Base-by-base conservation (phyloP, 2,797 vertebrate species). In the Spea hammondii region DNA sequence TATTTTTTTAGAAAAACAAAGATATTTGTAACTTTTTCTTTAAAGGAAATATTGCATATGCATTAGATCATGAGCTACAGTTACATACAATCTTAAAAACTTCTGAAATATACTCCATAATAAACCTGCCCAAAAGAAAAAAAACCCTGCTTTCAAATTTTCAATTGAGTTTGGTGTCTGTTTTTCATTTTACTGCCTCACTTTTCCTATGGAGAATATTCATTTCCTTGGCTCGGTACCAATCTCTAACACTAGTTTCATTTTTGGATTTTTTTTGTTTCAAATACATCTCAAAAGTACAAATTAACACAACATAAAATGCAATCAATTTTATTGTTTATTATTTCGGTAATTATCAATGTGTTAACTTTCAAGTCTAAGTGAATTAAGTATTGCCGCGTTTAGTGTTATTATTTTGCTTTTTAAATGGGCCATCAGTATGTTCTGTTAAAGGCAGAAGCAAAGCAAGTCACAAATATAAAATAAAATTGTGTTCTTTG, bases 81-180 rank as follows among this genome's bases (percentile, higher is more conserved):
- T 64, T 64, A 44, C 10, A 12, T 55, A 73, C 7, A 73, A 82
- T 77, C 74, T 73, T 32, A 77, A 82, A 68, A 57, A 54, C 12
- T 8, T 47, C 48, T 73, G 44, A 4, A 82, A 79, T 69, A 68
- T 67, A 48, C 9, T 8, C 10, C 70, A 48, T 72, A 48, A 48
- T 64, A 77, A 74, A 70, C 8, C 79, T 82, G 74, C 79, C 74
- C 77, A 77, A 68, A 32, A 32, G 32, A 32, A 32, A 66, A 53
- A 66, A 53, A 74, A 74, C 49, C 54, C 76, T 77, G 55, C 70
- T 77, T 82, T 69, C 49, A 57, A 74, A 74, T 82, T 82, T 82
- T 44, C 77, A 73, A 77, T 82, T 82, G 79, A 77, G 57, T 77
- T 82, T 74, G 75, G 79, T 82, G 79, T 82, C 79, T 82, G 79